Base-by-base conservation (phyloP, 2,888 invertebrate genomes). In the Charanyca ferruginea region DNA sequence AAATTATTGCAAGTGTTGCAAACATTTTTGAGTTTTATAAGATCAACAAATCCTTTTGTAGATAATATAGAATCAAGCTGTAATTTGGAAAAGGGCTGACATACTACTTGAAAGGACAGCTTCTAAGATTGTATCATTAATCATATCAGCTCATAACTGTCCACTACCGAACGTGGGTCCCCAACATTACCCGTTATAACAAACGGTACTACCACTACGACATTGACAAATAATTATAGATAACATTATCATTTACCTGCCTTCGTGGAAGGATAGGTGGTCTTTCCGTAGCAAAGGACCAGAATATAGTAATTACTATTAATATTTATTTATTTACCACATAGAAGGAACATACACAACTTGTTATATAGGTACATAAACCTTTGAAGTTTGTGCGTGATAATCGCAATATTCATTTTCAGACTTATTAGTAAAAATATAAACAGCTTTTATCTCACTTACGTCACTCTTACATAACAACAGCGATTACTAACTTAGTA, bases 71-170 rank as follows among this genome's bases (percentile, higher is more conserved):
- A 8, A 0, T 22, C 3, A 11, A 18, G 3, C 3, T 1, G 7
- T 32, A 13, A 9, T 51, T 41, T 7, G 5, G 28, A 22, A 45
- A 44, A 44, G 60, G 49, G 49, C 59, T 44, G n/a, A 22, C 18
- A 59, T 1, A 48, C 42, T 16, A 38, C 35, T 22, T 25, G n/a
- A 11, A 52, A 18, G 20, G 47, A 48, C 11, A 52, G 32, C 20
- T 41, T 9, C 16, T 22, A 7, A 48, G n/a, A 5, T 2, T 6
- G 42, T 42, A 68, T 18, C 62, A 49, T 68, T 38, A 62, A 70
- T 68, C 71, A 63, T 28, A 25, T 7, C 18, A 28, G 70, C 53
- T 62, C 35, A 42, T 49, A 70, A 62, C 41, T 42, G 53, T 48
- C 70, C 42, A 22, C 25, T 0, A 13, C 18, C 48, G 9, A 48